Percentiles rank a stretch among this genome's conserved stretches.
These are phyloP conservation scores for Thinocorus orbignyianus DNA, from an alignment of 2,113 vertebrate genomes.

Conservation along the genomic window DNA sequence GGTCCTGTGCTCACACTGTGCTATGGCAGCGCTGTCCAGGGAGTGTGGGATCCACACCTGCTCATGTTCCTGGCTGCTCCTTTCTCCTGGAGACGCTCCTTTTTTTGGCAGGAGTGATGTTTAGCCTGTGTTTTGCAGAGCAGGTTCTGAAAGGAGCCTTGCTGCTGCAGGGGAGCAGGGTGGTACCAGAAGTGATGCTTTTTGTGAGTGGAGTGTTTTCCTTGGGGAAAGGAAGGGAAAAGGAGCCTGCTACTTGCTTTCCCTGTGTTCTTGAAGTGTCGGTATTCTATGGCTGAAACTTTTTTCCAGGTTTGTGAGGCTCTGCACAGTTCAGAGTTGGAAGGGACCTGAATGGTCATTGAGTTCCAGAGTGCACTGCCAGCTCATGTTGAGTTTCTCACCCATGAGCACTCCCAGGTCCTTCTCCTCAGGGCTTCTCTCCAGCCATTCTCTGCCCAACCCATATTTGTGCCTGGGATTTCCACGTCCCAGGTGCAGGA, in stretches of 20 bases:
- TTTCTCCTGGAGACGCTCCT: background rate
- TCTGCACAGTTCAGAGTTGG: no score
- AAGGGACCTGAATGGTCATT: no score
- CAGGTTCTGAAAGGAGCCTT: background rate
- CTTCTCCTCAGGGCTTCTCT: no score
- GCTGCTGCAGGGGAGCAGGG: rapidly evolving
- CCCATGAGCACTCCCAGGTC: no score
- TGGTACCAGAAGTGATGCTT: background rate
- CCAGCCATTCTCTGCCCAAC: no score
- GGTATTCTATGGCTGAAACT: background rate
- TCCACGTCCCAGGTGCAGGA: no score
- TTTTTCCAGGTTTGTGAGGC: background rate
- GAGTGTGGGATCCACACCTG: background rate
- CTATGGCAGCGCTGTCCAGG: background rate
- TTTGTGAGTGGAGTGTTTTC: background rate
- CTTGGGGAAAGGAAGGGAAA: background rate
- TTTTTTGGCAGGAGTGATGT: background rate
- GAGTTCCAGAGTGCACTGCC: no score
- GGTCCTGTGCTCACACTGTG: background rate
- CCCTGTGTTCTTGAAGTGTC: no score
- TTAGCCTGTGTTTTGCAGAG: background rate
- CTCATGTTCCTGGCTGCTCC: background rate
- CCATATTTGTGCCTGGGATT: no score
- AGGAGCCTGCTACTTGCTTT: background rate
- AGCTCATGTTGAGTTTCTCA: no score